phyloP scores from a whole-genome alignment of 2,797 vertebrate genomes.

The Pterois miles region DNA sequence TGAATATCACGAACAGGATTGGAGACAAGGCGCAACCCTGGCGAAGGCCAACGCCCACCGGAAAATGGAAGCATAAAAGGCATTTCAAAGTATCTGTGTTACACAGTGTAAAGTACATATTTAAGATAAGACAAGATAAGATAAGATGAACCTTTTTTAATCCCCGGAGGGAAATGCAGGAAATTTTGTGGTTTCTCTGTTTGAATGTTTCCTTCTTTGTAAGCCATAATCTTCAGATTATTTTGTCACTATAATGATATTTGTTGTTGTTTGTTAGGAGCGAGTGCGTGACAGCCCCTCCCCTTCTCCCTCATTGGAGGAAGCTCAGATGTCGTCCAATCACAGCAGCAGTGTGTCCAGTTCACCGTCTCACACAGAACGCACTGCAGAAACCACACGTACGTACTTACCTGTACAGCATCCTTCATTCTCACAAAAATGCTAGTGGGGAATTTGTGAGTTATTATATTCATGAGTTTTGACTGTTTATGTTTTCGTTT shows the following conservation, averaged over 20 bases:
- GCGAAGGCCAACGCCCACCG: no score
- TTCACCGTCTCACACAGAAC: conserved; percentile 93
- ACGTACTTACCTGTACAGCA: conserved; percentile 40
- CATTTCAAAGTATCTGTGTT: neutral
- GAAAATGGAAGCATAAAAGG: neutral
- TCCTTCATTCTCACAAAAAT: neutral
- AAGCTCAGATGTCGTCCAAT: conserved; percentile 93
- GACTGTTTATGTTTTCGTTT: conserved; percentile 13
- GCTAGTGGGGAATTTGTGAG: neutral
- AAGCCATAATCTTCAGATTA: neutral
- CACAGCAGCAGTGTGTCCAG: conserved; percentile 97
- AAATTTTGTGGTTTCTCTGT: neutral
- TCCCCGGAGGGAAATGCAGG: no score
- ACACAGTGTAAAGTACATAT: no score
- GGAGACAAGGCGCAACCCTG: no score
- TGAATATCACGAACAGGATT: no score
- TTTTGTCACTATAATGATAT: neutral
- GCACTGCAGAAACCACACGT: conserved; percentile 69
- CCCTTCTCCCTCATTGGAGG: conserved; percentile 94
- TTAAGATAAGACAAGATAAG: no score
- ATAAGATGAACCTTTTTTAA: no score
- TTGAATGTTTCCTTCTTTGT: neutral
- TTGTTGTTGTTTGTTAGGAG: conserved; percentile 81
- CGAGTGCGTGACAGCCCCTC: conserved; percentile 94
- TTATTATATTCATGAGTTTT: neutral